A percentile compares a stretch with the other conserved stretches of the same genome.
These are phyloP conservation scores for Pogonognathellus flavescens DNA, from an alignment of 1,140 invertebrate species.

Conservation along the genomic window DNA sequence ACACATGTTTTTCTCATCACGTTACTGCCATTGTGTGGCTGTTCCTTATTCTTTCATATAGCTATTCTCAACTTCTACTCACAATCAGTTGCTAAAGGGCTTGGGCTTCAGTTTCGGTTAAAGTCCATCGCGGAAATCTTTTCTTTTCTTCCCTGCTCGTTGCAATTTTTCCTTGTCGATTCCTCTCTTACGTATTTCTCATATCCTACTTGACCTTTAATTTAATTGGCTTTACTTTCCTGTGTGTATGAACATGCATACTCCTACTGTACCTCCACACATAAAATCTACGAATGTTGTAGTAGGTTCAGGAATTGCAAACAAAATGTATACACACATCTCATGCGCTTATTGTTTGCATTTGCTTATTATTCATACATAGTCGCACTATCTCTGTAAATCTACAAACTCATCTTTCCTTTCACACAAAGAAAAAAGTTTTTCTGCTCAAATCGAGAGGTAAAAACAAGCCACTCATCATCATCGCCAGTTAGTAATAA, in stretches of 20 bases:
- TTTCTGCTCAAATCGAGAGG: background rate
- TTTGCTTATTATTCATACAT: no score
- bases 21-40: background rate
- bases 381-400: background rate
- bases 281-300: background rate
- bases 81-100: background rate
- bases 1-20: conserved; percentile 44
- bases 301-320: background rate
- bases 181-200: conserved; percentile 31
- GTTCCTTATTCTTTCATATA: conserved; percentile 14
- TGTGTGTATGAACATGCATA: background rate
- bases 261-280: background rate
- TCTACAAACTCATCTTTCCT: conserved; percentile 46
- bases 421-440: conserved; percentile 31
- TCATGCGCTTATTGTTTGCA: no score
- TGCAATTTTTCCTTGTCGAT: conserved; percentile 38
- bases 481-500: background rate
- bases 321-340: no score
- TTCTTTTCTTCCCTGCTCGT: conserved; percentile 36
- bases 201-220: conserved; percentile 36
- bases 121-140: conserved; percentile 46
- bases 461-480: background rate
- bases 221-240: conserved; percentile 37
- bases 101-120: conserved; percentile 24
- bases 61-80: background rate